Evolutionary conservation across 2,113 vertebrate species (phyloP), one percentile per base, ranked within the genome.

Genomic region (Planiliza haematocheilus): DNA sequence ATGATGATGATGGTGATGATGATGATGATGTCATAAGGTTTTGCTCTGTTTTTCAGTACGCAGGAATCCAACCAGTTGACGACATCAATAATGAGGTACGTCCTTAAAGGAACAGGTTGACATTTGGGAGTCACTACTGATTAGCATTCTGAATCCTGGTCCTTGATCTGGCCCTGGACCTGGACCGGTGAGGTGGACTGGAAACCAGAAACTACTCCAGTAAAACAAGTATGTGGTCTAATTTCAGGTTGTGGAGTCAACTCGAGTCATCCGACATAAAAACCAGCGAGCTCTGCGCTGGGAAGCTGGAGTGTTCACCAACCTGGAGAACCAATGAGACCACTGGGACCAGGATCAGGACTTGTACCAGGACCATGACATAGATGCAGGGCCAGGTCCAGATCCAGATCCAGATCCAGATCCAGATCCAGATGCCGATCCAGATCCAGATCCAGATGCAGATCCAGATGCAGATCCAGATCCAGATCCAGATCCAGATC

Each of bases 41-140:
- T 24, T 3, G 64, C 4, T 43, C 24, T 66, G 7, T 65, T 66
- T 76, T 8, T 51, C 89, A 97, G 96, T 97, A 97, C 0, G 96
- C 95, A 34, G 95, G 95, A 64, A 97, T 97, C 10, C 94, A 94
- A 62, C 92, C 90, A 0, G 2, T 89, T 0, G 96, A 97, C 64
- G 87, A 89, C 21, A 88, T 97, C 55, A 96, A 97, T 88, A 94
- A 94, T 0, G 95, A 97, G 95, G 96, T 96, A 77, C 71, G 45
- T 13, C 7, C n/a, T n/a, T n/a, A n/a, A 8, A 24, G 42, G 7
- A 60, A 2, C 14, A 18, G 2, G 24, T 30, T 5, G 3, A 30
- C 24, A 30, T 30, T 30, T 30, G 5, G 5, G 24, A 30, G 24
- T n/a, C n/a, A n/a, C n/a, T n/a, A n/a, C n/a, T n/a, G n/a, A n/a